These are phyloP conservation scores for Etheostoma perlongum DNA, from an alignment of 2,797 vertebrate genomes.

Conservation along the genomic window DNA sequence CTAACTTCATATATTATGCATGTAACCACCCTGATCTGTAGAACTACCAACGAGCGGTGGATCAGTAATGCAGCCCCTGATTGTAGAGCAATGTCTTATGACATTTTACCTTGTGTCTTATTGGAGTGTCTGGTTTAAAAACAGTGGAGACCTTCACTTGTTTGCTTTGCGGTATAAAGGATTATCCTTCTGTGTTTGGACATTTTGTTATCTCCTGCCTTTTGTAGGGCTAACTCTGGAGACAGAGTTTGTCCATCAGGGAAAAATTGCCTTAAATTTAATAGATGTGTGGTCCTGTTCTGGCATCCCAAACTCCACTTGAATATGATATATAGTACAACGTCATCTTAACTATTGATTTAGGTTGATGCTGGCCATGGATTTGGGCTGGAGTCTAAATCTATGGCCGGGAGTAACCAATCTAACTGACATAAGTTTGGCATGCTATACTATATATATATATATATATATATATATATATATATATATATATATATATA, in stretches of 20 bases:
- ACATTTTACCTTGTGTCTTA: conserved; percentile 15
- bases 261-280: conserved; percentile 54
- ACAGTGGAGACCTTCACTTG: neutral
- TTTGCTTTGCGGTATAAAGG: conserved; percentile 17
- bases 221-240: conserved; percentile 33
- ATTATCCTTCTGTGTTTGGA: conserved; percentile 9
- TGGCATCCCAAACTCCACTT: conserved; percentile 48
- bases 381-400: conserved; percentile 65
- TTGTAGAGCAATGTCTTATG: conserved; percentile 19
- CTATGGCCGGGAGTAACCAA: conserved; percentile 45
- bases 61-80: conserved; percentile 26
- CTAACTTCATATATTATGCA: conserved; percentile 64
- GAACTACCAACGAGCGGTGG: conserved; percentile 47
- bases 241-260: conserved; percentile 47
- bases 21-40: conserved; percentile 56
- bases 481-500: neutral
- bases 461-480: neutral
- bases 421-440: conserved; percentile 69
- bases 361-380: conserved; percentile 49
- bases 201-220: conserved; percentile 34
- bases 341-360: conserved; percentile 67
- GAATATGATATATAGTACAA: conserved; percentile 71
- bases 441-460: conserved; percentile 8
- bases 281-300: conserved; percentile 52
- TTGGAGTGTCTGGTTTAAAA: conserved; percentile 13